These are phyloP conservation scores for Vesta saturnalis DNA, from an alignment of 2,888 invertebrate species.

Conservation along the genomic window DNA sequence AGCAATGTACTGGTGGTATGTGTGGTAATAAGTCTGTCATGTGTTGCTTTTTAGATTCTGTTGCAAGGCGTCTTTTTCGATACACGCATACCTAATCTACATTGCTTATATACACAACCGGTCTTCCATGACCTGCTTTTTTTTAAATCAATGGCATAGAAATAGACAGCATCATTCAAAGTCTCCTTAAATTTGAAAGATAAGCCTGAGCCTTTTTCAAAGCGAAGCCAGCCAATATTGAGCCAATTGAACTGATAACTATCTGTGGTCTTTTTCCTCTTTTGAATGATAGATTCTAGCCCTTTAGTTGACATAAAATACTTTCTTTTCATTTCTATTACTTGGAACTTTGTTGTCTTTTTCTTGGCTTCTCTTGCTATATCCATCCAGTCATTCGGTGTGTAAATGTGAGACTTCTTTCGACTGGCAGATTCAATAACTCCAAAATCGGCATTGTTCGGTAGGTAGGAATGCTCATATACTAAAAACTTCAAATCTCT, in stretches of 20 bases:
- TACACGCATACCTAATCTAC: background rate
- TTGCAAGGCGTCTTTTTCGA: background rate
- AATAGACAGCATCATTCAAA: background rate
- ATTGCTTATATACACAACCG: no score
- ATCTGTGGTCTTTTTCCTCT: background rate
- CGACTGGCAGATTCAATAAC: background rate
- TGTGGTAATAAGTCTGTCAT: background rate
- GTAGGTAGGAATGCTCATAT: background rate
- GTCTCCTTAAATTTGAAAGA: background rate
- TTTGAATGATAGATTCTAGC: background rate
- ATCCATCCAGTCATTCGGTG: no score
- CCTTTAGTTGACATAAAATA: background rate
- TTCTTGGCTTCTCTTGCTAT: no score
- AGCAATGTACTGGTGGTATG: slow-evolving; percentile 4
- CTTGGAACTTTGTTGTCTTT: background rate
- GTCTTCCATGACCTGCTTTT: no score
- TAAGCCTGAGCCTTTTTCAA: background rate
- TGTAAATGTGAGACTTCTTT: background rate
- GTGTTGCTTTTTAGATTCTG: background rate
- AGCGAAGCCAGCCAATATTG: background rate
- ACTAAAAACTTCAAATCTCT: background rate
- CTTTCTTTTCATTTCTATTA: background rate
- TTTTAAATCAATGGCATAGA: background rate
- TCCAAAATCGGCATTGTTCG: background rate
- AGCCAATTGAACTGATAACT: background rate